Base-by-base conservation (phyloP, 2,113 vertebrate species). In the Spea bombifrons region DNA sequence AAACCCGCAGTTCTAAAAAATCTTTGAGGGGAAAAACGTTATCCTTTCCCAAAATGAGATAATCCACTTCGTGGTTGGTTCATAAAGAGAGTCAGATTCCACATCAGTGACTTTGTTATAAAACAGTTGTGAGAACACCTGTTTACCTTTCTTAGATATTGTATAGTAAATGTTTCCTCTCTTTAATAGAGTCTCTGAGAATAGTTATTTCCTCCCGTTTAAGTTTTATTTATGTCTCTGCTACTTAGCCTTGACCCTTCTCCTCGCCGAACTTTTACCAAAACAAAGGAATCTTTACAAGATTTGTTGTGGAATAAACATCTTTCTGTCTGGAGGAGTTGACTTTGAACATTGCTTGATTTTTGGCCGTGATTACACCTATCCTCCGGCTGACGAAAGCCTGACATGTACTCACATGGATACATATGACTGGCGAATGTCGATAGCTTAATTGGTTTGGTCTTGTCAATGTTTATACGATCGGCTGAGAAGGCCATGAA, bases 381-480 rank as follows among this genome's bases (percentile, higher is more conserved):
- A 68, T 59, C 55, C 75, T 30, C 43, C 5, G 59, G 75, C 66
- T n/a, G 17, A 66, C 45, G 52, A 57, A 59, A 16, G 50, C 75
- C 55, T 49, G 53, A 63, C 75, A 48, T 47, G 65, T 45, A 68
- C 43, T 59, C 16, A 0, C 74, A 7, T 13, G 47, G 75, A 55
- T n/a, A 8, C 75, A 77, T 70, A 61, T 77, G 75, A 77, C 55
- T 50, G 75, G 66, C 75, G 70, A 67, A 77, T 77, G 75, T 77
- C 50, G 75, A 63, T 70, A 57, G 16, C 48, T 77, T 70, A 70
- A 77, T 70, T 77, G 66, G 46, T 70, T 48, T 44, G 67, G 66
- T 77, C 66, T 63, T 16, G 66, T 77, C 75, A 48, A 63, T 77
- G 75, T 77, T 77, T 77, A 77, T 67, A 77, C 70, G 53, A 77